A percentile compares a stretch with the other conserved stretches of the same genome.
Conservation (phyloP, 1,140 invertebrate genomes). For the Bathynomus jamesi region DNA sequence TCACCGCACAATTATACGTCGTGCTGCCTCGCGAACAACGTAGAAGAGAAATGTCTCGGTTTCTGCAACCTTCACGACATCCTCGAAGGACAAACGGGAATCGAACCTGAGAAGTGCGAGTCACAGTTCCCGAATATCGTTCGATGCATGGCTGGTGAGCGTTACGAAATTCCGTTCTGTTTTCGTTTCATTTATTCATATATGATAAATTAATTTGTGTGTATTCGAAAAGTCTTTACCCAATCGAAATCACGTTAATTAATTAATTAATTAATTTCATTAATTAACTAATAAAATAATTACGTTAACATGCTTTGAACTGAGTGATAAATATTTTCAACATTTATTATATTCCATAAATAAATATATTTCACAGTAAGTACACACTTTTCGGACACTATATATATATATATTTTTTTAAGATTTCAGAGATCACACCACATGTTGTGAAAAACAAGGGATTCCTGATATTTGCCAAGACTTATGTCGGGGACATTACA, state of each 20-base stretch:
- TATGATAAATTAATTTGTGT: no score
- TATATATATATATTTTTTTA: no score
- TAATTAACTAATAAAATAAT: not conserved
- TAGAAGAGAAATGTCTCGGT: conserved; percentile 58
- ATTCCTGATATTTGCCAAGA: conserved; percentile 75
- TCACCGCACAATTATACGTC: conserved; percentile 62
- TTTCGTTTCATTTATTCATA: no score
- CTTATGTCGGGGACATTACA: conserved; percentile 74
- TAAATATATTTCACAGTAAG: not conserved
- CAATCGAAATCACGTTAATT: no score
- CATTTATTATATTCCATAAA: not conserved
- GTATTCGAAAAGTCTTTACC: no score
- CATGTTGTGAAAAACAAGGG: conserved; percentile 67
- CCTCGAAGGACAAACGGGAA: conserved; percentile 63
- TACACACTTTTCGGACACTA: conserved; percentile 28
- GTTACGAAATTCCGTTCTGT: no score
- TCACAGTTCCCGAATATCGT: conserved; percentile 66
- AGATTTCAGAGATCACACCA: conserved; percentile 70
- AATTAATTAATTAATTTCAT: not conserved
- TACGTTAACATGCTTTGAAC: not conserved
- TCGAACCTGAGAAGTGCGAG: conserved; percentile 68
- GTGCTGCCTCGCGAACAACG: conserved; percentile 61
- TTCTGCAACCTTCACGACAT: conserved; percentile 77
- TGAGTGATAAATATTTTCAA: not conserved
- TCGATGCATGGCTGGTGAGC: conserved; percentile 51